phyloP scores from a whole-genome alignment of 2,888 invertebrate species.

The Lamellibrachia columna region DNA sequence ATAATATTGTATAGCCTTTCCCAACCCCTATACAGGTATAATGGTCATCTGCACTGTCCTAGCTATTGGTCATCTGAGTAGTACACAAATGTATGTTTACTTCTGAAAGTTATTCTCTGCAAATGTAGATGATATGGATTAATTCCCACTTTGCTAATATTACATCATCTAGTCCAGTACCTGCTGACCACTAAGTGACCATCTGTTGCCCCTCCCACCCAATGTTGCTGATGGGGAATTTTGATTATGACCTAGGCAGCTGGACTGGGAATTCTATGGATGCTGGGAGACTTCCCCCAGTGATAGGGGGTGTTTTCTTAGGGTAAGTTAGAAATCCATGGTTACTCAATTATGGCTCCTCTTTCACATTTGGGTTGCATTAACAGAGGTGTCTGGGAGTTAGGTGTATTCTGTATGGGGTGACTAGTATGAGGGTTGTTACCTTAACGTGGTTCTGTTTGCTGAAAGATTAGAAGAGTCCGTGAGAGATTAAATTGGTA shows the following conservation, averaged over 20 bases:
- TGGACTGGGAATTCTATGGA: neutral
- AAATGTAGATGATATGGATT: neutral
- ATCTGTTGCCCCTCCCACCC: neutral
- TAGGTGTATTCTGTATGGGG: neutral
- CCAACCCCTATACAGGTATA: too few relatives aligned
- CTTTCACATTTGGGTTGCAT: neutral
- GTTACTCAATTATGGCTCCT: slow-evolving; percentile 12
- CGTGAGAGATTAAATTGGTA: neutral
- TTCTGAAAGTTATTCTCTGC: neutral
- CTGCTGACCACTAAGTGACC: neutral
- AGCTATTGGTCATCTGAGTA: too few relatives aligned
- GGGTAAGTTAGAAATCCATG: slow-evolving; percentile 7
- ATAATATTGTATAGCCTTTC: too few relatives aligned
- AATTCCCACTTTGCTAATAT: neutral
- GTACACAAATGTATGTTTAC: neutral
- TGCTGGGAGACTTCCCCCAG: neutral
- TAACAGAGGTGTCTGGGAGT: neutral
- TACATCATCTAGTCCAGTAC: neutral
- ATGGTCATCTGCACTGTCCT: too few relatives aligned
- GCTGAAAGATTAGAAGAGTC: neutral
- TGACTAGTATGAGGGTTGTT: neutral
- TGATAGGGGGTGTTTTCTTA: neutral
- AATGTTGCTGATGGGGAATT: neutral
- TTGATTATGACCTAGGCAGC: neutral
- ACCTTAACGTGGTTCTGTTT: neutral